A percentile compares a stretch with the other conserved stretches of the same genome.
These are phyloP conservation scores for Trichonephila inaurata DNA, from an alignment of 1,140 invertebrate species.

Conservation along the genomic window DNA sequence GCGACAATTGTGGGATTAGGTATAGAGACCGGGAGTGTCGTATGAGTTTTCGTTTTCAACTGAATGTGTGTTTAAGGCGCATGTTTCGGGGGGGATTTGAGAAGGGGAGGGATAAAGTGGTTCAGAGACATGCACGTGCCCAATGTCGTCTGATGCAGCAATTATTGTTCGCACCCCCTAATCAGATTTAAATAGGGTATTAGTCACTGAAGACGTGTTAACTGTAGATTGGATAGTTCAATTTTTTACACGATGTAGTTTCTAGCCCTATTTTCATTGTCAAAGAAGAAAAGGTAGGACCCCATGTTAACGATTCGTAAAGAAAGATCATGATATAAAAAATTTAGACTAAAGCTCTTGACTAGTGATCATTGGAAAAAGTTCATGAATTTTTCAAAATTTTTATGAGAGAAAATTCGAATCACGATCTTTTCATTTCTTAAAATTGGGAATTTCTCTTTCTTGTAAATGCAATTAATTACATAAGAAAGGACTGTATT, in stretches of 20 bases:
- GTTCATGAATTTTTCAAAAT: too few species aligned
- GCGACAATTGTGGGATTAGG: not conserved
- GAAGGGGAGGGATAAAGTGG: not conserved
- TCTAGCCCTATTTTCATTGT: not conserved
- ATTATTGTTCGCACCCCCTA: not conserved
- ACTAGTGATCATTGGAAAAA: too few species aligned
- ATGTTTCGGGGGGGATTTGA: not conserved
- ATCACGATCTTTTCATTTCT: too few species aligned
- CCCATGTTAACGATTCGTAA: too few species aligned
- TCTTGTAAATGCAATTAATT: too few species aligned
- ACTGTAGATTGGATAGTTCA: not conserved
- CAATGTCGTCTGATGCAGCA: not conserved
- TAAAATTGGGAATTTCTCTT: too few species aligned
- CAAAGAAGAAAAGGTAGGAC: not conserved
- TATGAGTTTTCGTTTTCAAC: constrained; percentile 25
- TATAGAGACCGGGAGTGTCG: not conserved
- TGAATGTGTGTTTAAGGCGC: constrained; percentile 22
- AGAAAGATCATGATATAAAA: too few species aligned
- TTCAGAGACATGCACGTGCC: not conserved
- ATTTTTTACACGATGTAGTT: not conserved
- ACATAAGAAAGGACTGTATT: too few species aligned
- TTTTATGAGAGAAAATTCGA: too few species aligned
- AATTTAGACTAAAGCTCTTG: too few species aligned
- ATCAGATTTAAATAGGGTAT: not conserved
- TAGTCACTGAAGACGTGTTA: not conserved